These are phyloP conservation scores for Chironomus riparius DNA, from an alignment of 2,888 invertebrate genomes.

Conservation along the genomic window DNA sequence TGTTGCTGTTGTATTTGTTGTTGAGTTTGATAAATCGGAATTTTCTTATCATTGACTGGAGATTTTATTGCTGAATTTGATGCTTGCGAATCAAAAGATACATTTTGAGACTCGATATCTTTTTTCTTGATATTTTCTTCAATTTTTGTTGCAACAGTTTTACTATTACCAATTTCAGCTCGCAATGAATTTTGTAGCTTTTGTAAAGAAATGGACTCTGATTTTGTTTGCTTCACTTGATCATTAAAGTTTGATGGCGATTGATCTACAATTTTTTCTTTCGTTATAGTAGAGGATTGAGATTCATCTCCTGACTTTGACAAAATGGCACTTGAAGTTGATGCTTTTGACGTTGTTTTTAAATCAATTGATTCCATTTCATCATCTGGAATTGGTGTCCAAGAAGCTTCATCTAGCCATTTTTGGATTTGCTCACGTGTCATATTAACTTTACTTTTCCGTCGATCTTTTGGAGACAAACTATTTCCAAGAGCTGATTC, in stretches of 20 bases:
- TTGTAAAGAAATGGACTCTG: conserved; percentile 28
- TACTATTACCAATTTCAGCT: background rate
- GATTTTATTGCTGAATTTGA: background rate
- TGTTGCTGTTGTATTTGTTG: conserved; percentile 10
- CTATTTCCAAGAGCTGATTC: conserved; percentile 42
- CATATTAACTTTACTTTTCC: conserved; percentile 57
- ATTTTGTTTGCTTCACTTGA: conserved; percentile 40
- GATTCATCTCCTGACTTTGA: conserved; percentile 23
- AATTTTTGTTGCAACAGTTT: too few relatives aligned
- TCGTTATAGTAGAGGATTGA: conserved; percentile 9
- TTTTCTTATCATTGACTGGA: background rate
- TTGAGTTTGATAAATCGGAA: background rate
- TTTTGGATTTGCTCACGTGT: conserved; percentile 60
- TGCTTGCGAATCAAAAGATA: background rate
- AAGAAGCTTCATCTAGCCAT: conserved; percentile 51
- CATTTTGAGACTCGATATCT: too few relatives aligned
- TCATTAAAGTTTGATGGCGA: conserved; percentile 33
- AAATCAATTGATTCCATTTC: conserved; percentile 41
- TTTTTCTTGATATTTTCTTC: too few relatives aligned
- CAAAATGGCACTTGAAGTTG: conserved; percentile 29
- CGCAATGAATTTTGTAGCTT: background rate
- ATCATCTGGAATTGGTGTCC: conserved; percentile 42
- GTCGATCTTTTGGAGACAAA: conserved; percentile 40
- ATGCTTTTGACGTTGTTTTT: conserved; percentile 39
- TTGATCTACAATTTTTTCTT: background rate